Base-by-base conservation (phyloP, 1,140 invertebrate species). In the Dryas iulia region DNA sequence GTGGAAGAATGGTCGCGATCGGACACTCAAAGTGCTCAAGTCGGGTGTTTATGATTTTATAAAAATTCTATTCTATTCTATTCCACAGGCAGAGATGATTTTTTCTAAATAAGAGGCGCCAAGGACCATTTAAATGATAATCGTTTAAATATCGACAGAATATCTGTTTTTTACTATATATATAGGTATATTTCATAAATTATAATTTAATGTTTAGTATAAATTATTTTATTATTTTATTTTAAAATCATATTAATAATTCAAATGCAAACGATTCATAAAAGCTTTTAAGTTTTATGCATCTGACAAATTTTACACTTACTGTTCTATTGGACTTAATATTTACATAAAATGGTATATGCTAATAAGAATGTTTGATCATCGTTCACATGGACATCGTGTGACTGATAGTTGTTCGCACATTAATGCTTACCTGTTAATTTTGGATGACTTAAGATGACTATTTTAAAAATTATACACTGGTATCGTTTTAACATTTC, bases 1-100 rank as follows among this genome's bases (percentile, higher is more conserved):
- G 76, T 89, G 78, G 81, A 64, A 83, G 87, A 90, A 91, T 89
- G 84, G 82, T 81, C 83, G 79, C 72, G 79, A 77, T 87, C 68
- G 79, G 69, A 81, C 78, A 72, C 67, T 87, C 78, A 88, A 89
- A 84, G 76, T 66, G 61, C 66, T 76, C 61, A 79, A 79, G 72
- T 75, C 77, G 86, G 85, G 79, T 86, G 86, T 79, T 62, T 66
- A 62, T 73, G 59, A 71, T 72, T 82, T 79, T 71, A 66, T 66
- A 88, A 87, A 90, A 84, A 85, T 78, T 69, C 74, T 83, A 54
- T 56, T 56, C 53, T 12, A 73, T 77, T n/a, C n/a, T n/a, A n/a
- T n/a, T n/a, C n/a, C n/a, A n/a, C n/a, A n/a, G n/a, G n/a, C n/a
- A n/a, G 76, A 76, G 10, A 78, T 75, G 79, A 82, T 82, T 83